phyloP scores from a whole-genome alignment of 2,797 vertebrate genomes.

The Sebastes vulpes region DNA sequence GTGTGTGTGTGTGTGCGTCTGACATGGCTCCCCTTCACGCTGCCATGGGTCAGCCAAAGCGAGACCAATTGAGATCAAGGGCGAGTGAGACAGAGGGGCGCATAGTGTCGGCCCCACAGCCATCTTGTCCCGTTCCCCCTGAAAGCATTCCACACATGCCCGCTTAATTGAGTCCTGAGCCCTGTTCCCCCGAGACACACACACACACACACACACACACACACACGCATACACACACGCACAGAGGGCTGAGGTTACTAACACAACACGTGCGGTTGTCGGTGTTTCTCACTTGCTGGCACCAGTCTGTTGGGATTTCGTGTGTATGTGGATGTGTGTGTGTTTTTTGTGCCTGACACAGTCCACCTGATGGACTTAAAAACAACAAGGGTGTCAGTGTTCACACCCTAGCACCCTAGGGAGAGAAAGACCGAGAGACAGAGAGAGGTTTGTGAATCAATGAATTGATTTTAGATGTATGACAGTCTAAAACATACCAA shows the following conservation, averaged over 20 bases:
- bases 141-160: slow-evolving; percentile 86
- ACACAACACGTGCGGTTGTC: slow-evolving; percentile 76
- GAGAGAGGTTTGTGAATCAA: not conserved
- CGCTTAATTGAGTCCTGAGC: slow-evolving; percentile 87
- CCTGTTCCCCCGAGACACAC: slow-evolving; percentile 66
- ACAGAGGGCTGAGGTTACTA: slow-evolving; percentile 79
- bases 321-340: not conserved
- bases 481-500: not conserved
- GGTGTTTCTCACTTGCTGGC: slow-evolving; percentile 68
- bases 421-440: slow-evolving; percentile 3
- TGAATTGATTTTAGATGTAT: not conserved
- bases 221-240: slow-evolving; percentile 12
- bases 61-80: slow-evolving; percentile 85
- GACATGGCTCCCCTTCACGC: slow-evolving; percentile 79
- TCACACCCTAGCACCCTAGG: slow-evolving; percentile 46
- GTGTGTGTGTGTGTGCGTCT: slow-evolving; percentile 25
- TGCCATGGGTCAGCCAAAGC: slow-evolving; percentile 76
- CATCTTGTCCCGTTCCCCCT: slow-evolving; percentile 80
- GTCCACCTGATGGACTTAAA: slow-evolving; percentile 62
- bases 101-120: slow-evolving; percentile 71
- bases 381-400: slow-evolving; percentile 68
- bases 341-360: slow-evolving; percentile 39
- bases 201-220: slow-evolving; percentile 6
- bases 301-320: slow-evolving; percentile 52
- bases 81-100: slow-evolving; percentile 69